These are phyloP conservation scores for Parazoanthus darwini DNA, from an alignment of 92 coral and sea anemone species.

Conservation along the genomic window DNA sequence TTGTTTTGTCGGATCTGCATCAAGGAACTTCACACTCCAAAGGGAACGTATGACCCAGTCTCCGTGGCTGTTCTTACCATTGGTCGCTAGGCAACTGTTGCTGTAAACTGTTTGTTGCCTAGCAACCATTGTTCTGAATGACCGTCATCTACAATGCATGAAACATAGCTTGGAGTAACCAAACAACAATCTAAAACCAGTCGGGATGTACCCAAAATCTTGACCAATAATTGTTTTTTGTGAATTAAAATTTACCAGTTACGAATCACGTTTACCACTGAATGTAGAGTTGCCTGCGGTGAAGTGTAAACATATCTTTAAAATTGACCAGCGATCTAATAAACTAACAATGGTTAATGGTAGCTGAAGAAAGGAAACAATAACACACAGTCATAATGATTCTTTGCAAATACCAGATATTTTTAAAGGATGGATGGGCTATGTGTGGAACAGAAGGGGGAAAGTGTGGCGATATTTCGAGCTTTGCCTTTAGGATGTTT, in stretches of 20 bases:
- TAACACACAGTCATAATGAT: no score
- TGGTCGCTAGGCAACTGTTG: not conserved
- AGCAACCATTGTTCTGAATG: not conserved
- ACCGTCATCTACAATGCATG: not conserved
- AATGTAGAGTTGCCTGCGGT: no score
- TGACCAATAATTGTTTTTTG: not conserved
- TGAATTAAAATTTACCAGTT: not conserved
- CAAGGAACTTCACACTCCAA: slow-evolving; percentile 39
- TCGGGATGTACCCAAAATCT: not conserved
- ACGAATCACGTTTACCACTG: not conserved
- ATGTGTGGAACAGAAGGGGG: no score
- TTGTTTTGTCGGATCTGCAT: slow-evolving; percentile 26
- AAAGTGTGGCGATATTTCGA: no score
- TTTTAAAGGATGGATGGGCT: no score
- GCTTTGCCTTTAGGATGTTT: no score
- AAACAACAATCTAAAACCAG: not conserved
- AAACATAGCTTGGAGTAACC: not conserved
- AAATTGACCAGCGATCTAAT: no score
- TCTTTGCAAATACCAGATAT: no score
- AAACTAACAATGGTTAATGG: no score
- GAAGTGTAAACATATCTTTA: no score
- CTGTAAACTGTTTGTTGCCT: not conserved
- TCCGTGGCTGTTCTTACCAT: slow-evolving; percentile 24
- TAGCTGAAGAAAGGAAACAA: no score
- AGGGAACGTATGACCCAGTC: slow-evolving; percentile 37